Base-by-base conservation (phyloP, 1,140 invertebrate species). In the Theocolax elegans region DNA sequence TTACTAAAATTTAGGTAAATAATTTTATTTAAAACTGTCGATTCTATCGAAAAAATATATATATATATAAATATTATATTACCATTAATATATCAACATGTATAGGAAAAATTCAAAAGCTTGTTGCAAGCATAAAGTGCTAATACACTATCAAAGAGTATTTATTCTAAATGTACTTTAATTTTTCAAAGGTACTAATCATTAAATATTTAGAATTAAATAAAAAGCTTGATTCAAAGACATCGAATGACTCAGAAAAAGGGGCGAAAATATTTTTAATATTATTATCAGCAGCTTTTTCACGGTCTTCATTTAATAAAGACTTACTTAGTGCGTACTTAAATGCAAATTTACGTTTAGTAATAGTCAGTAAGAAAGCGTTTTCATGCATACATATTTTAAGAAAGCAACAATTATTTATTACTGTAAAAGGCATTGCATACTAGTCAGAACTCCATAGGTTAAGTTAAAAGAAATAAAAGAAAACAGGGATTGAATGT, bases 381-480 rank as follows among this genome's bases (percentile, higher is more conserved):
- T 62, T 68, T 60, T 60, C 6, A 19, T 42, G 66, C 31, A 63
- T 31, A 44, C 13, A 31, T 53, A 62, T 27, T 69, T 69, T 42
- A 63, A 69, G 62, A 29, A 63, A 69, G 62, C 44, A 62, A 44
- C 3, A 54, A 64, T 70, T 70, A 62, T 69, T 69, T 56, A 69
- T 56, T 58, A 58, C 48, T 63, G 54, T 56, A 69, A 38, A 60
- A 53, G 58, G 71, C 73, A 78, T 75, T 65, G 74, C 53, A 74
- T 79, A 80, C 82, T 83, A 83, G 82, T 84, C 81, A 84, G 75
- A 63, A 76, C 67, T 75, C 71, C 48, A 53, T 83, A 82, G 73
- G 72, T 65, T 82, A 83, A 81, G 74, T 46, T 62, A 74, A 72
- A 70, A n/a, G n/a, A n/a, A n/a, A n/a, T n/a, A n/a, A n/a, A n/a